Evolutionary conservation across 2,888 invertebrate species (phyloP), one percentile per base, ranked within the genome.

Genomic region (Isoperla grammatica): DNA sequence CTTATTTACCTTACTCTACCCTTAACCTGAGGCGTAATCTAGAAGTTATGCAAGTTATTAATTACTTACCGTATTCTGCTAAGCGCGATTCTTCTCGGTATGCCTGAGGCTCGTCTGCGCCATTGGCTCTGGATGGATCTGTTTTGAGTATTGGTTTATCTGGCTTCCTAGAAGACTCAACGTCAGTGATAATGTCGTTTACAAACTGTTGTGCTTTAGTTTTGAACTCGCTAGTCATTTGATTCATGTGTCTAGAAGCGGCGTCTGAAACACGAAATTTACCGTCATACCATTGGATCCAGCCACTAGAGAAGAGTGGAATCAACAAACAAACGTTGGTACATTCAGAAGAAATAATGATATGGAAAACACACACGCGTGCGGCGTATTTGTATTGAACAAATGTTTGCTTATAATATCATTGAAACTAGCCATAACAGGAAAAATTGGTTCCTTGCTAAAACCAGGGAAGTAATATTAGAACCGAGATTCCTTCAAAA

Each of bases 61-160:
- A n/a, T n/a, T n/a, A 76, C 81, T 83, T 78, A 87, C 87, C 87
- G 71, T 84, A 84, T 75, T 86, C 83, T 46, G 85, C 80, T 43
- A 84, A 78, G 68, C 86, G 79, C n/a, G 82, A 79, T 68, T 87
- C 86, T 71, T 87, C 86, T 63, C 85, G 77, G 71, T 85, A 87
- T 12, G 84, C 83, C 69, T 86, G 85, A n/a, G 85, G 74, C 57
- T 78, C 83, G 65, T 79, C 81, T 56, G 74, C 75, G 61, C 76
- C 75, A 61, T 73, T 65, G 68, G 70, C 57, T 65, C 75, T 69
- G 68, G 70, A 57, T 65, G 75, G 69, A 70, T 79, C 71, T 69
- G 76, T 64, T 66, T 79, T 78, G 63, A 79, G 68, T 61, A 78
- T 78, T 5, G 76, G 76, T 65, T 73, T 76, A 62, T 68, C 71